These are phyloP conservation scores for Tryphoninae sp. DNA, from an alignment of 2,888 invertebrate species.

Conservation along the genomic window DNA sequence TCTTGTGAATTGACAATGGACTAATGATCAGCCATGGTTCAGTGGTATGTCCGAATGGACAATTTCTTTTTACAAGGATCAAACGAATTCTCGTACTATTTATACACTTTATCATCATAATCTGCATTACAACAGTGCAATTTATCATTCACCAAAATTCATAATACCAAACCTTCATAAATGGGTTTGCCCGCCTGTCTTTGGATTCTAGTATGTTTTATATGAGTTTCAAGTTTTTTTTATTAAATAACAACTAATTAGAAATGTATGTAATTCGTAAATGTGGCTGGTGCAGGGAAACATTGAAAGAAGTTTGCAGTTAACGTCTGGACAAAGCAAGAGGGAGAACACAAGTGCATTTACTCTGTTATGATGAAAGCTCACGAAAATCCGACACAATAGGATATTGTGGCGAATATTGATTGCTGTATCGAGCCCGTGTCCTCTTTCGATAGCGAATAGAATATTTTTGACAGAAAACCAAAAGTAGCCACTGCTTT, in stretches of 20 bases:
- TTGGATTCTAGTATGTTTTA: slow-evolving; percentile 23
- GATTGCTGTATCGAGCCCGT: background rate
- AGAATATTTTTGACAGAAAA: slow-evolving; percentile 75
- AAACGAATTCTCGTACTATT: background rate
- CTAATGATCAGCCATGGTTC: background rate
- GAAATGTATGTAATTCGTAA: slow-evolving; percentile 58
- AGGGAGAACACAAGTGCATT: slow-evolving; percentile 24
- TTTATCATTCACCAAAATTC: slow-evolving; percentile 29
- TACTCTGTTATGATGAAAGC: slow-evolving; percentile 15
- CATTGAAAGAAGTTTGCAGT: slow-evolving; percentile 50
- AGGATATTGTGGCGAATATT: background rate
- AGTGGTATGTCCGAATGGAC: background rate
- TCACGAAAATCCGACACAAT: background rate
- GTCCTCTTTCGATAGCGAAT: slow-evolving; percentile 64
- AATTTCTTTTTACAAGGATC: background rate
- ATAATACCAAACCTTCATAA: slow-evolving; percentile 14
- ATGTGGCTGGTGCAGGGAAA: slow-evolving; percentile 66
- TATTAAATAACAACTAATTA: slow-evolving; percentile 36
- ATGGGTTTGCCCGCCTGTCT: slow-evolving; percentile 6
- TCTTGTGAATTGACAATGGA: background rate
- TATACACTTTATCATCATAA: background rate
- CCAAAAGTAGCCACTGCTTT: slow-evolving; percentile 68
- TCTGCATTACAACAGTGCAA: slow-evolving; percentile 34
- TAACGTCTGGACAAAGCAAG: slow-evolving; percentile 26
- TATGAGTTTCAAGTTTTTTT: slow-evolving; percentile 36